These are phyloP conservation scores for Drosophila maculinotata DNA, from an alignment of 2,888 invertebrate genomes.

Conservation along the genomic window DNA sequence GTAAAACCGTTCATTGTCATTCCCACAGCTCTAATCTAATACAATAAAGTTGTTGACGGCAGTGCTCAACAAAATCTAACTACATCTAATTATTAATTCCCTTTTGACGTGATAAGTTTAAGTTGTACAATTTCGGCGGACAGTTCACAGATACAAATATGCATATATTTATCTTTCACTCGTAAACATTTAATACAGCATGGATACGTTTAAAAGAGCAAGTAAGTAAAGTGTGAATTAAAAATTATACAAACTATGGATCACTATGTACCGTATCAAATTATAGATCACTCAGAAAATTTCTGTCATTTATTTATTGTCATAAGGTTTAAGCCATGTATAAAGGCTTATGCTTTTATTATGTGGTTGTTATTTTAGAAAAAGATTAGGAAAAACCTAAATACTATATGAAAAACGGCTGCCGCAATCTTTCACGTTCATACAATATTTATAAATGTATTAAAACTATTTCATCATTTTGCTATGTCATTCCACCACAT, in stretches of 20 bases:
- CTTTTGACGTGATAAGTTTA: conserved; percentile 39
- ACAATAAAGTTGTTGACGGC: conserved; percentile 20
- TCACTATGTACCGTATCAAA: no score
- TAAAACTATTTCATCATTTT: not conserved
- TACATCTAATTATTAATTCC: conserved; percentile 23
- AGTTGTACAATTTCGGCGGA: conserved; percentile 19
- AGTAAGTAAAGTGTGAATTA: conserved; percentile 17
- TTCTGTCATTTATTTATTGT: not conserved
- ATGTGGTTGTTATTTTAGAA: not conserved
- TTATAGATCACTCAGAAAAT: not conserved
- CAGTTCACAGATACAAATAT: conserved; percentile 11
- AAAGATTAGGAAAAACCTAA: not conserved
- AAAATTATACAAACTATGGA: not conserved
- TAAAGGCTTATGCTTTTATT: not conserved
- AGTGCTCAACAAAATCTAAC: conserved; percentile 35
- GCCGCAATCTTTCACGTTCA: not conserved
- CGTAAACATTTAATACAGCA: conserved; percentile 30
- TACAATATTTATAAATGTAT: not conserved
- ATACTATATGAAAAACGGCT: not conserved
- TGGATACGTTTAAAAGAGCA: not conserved
- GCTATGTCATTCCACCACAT: not conserved
- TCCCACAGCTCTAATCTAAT: conserved; percentile 25
- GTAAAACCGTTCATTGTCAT: conserved; percentile 9
- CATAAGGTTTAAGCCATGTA: no score
- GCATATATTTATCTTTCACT: conserved; percentile 43